phyloP scores from a whole-genome alignment of 2,888 invertebrate genomes.

The Liposcelis brunnea region DNA sequence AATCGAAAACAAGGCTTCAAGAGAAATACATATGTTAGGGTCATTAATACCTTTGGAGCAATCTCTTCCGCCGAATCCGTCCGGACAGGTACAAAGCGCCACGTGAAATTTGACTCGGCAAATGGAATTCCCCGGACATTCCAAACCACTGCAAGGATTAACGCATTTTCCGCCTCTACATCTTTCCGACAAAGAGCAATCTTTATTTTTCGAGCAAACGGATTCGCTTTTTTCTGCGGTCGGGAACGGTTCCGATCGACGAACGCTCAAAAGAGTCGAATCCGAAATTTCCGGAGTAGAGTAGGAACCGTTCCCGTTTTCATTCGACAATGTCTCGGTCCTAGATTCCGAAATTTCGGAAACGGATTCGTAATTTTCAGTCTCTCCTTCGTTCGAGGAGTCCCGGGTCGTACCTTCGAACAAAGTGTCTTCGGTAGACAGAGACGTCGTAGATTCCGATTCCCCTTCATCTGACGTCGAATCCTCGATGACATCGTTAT shows the following conservation, averaged over 20 bases:
- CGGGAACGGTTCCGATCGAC: no score
- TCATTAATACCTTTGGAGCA: conserved; percentile 5
- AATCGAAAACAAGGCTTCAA: no score
- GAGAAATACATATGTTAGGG: no score
- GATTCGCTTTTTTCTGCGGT: conserved; percentile 33
- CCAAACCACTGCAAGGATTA: conserved; percentile 44
- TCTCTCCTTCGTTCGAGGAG: no score
- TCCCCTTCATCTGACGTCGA: no score
- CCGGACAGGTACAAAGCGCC: conserved; percentile 72
- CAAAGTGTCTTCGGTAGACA: no score
- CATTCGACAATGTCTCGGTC: no score
- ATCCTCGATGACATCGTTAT: conserved; percentile 13
- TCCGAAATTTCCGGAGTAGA: no score
- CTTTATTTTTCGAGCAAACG: conserved; percentile 21
- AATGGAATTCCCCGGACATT: conserved; percentile 65
- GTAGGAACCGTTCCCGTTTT: no score
- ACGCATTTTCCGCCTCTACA: conserved; percentile 38
- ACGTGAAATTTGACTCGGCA: conserved; percentile 66
- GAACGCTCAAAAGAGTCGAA: no score
- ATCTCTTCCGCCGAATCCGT: conserved; percentile 38
- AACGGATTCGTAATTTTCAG: not conserved
- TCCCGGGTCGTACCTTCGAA: no score
- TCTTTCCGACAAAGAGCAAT: conserved; percentile 21
- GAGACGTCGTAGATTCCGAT: not conserved
- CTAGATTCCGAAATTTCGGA: conserved; percentile 1